A percentile compares a stretch with the other conserved stretches of the same genome.
Evolutionary conservation across 2,888 invertebrate species (phyloP).

Genomic region (Itoplectis maculator): DNA sequence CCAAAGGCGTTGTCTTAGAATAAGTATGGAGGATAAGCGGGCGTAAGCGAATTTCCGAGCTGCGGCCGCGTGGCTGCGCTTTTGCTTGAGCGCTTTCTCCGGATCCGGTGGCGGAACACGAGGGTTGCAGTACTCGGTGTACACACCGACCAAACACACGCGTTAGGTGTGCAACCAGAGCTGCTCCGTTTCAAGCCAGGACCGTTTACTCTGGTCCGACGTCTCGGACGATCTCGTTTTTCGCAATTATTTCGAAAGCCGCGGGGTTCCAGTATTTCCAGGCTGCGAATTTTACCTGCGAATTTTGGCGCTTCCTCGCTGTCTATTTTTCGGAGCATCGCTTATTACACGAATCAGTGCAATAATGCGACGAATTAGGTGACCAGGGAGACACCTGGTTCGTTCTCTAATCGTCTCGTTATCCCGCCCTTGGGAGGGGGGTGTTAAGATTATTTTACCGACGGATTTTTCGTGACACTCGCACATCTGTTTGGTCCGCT

Average conservation of each 20-base stretch:
- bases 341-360: constrained; percentile 42
- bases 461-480: neutral
- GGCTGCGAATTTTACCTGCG: constrained; percentile 59
- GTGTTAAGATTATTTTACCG: neutral
- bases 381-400: constrained; percentile 38
- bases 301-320: constrained; percentile 1
- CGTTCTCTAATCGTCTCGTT: constrained; percentile 46
- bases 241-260: constrained; percentile 73
- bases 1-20: constrained; percentile 78
- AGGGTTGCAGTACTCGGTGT: constrained; percentile 2
- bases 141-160: constrained; percentile 21
- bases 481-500: neutral
- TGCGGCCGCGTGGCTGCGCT: neutral
- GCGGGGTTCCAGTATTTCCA: constrained; percentile 22
- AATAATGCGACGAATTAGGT: constrained; percentile 34
- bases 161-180: constrained; percentile 3
- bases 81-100: neutral
- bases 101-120: constrained; percentile 22
- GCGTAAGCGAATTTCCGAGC: constrained; percentile 72
- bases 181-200: constrained; percentile 10
- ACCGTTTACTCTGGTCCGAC: neutral
- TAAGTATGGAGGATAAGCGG: constrained; percentile 77
- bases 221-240: constrained; percentile 72
- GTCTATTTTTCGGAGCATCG: neutral
- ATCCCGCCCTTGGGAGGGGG: neutral